phyloP scores from a whole-genome alignment of 2,888 invertebrate species.

The Ischnus inquisitorius region DNA sequence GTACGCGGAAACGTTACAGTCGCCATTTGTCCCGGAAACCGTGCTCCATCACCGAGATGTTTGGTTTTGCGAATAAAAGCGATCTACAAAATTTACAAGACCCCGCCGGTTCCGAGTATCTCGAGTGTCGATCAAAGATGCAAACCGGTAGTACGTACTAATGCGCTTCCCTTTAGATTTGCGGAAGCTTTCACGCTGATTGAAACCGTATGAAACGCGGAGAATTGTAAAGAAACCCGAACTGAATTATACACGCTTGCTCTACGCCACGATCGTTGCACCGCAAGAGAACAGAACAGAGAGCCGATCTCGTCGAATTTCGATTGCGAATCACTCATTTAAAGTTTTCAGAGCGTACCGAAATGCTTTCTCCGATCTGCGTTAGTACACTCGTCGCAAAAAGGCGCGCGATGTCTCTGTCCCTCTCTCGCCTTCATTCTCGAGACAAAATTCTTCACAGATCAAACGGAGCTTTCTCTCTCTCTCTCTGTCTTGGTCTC shows the following conservation, averaged over 20 bases:
- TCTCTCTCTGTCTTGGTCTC: background rate
- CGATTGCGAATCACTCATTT: background rate
- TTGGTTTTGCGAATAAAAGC: background rate
- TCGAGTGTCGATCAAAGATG: background rate
- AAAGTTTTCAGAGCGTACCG: background rate
- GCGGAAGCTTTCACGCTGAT: background rate
- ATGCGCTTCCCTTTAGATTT: background rate
- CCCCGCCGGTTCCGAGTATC: no score
- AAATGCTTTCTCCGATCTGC: background rate
- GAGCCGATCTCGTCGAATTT: background rate
- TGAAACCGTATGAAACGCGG: background rate
- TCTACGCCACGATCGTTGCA: background rate
- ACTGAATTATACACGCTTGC: background rate
- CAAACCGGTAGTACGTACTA: background rate
- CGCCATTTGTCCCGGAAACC: no score
- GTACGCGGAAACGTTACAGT: no score
- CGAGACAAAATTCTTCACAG: background rate
- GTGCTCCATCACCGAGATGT: no score
- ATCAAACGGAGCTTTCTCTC: background rate
- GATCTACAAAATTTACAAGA: background rate
- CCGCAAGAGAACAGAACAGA: background rate
- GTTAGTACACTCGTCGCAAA: background rate
- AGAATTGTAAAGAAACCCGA: background rate
- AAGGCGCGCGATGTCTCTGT: background rate
- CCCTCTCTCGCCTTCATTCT: no score